Conservation (phyloP, 2,888 invertebrate species). For the Eilema griseolum region DNA sequence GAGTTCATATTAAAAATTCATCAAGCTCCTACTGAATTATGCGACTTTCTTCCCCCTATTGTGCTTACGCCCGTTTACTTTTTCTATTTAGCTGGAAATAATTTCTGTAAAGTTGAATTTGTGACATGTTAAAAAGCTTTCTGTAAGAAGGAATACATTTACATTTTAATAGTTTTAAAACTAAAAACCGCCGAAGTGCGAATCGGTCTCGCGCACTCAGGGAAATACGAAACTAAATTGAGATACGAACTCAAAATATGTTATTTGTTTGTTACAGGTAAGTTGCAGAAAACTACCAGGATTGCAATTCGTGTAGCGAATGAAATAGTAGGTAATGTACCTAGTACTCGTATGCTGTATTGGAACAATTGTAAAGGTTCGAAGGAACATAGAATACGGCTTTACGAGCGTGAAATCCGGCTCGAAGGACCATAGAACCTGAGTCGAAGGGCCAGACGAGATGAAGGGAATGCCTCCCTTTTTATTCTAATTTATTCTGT, state of each 20-base stretch:
- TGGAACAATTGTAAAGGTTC: neutral
- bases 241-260: constrained; percentile 17
- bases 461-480: too few relatives aligned
- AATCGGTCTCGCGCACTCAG: too few relatives aligned
- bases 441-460: neutral
- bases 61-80: constrained; percentile 16
- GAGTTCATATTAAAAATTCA: constrained; percentile 48
- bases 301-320: constrained; percentile 9
- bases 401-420: neutral
- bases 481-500: too few relatives aligned
- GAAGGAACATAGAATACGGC: neutral
- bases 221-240: neutral
- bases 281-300: constrained; percentile 43
- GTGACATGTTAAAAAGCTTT: constrained; percentile 29
- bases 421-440: neutral
- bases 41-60: constrained; percentile 28
- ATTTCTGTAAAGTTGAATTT: constrained; percentile 30
- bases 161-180: too few relatives aligned
- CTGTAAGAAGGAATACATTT: neutral
- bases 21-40: constrained; percentile 36
- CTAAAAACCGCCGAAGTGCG: too few relatives aligned
- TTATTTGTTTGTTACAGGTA: constrained; percentile 62
- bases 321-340: constrained; percentile 31
- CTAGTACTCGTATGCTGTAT: neutral
- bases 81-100: constrained; percentile 29